phyloP scores from a whole-genome alignment of 1,140 invertebrate genomes.

The Meloidogyne chitwoodi region DNA sequence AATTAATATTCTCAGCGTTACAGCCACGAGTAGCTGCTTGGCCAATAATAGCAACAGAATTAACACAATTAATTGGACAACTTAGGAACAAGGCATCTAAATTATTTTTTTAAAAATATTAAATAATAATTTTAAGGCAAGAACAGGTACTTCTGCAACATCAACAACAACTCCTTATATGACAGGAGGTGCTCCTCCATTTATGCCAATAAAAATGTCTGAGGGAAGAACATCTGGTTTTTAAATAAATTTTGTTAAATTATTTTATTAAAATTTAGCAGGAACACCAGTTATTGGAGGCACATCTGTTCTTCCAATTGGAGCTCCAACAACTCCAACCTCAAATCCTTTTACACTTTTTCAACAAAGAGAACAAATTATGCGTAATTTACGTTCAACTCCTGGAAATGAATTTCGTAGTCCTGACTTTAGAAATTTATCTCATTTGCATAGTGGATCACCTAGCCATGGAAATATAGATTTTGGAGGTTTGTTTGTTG shows the following conservation, averaged over 20 bases:
- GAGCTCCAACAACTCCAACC: neutral
- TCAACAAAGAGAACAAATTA: conserved; percentile 8
- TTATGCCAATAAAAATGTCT: conserved; percentile 6
- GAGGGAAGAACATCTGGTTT: neutral
- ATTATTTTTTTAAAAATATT: neutral
- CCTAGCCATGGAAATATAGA: conserved; percentile 4
- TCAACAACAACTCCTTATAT: neutral
- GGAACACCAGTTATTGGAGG: neutral
- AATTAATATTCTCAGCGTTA: conserved; percentile 33
- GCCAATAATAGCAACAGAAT: conserved; percentile 27
- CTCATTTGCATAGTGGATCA: neutral
- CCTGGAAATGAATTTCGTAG: conserved; percentile 3
- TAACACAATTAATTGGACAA: conserved; percentile 26
- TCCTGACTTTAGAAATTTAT: neutral
- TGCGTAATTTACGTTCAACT: conserved; percentile 10
- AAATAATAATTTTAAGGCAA: neutral
- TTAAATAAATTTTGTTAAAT: neutral
- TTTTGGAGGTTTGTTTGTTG: conserved; percentile 10
- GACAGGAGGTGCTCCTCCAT: neutral
- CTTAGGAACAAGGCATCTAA: conserved; percentile 11
- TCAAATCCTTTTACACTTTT: conserved; percentile 12
- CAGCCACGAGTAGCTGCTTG: conserved; percentile 26
- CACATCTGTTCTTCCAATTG: neutral
- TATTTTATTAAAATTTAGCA: neutral
- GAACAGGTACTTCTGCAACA: neutral